phyloP scores from a whole-genome alignment of 2,888 invertebrate species.

The Apocheima hispidaria region DNA sequence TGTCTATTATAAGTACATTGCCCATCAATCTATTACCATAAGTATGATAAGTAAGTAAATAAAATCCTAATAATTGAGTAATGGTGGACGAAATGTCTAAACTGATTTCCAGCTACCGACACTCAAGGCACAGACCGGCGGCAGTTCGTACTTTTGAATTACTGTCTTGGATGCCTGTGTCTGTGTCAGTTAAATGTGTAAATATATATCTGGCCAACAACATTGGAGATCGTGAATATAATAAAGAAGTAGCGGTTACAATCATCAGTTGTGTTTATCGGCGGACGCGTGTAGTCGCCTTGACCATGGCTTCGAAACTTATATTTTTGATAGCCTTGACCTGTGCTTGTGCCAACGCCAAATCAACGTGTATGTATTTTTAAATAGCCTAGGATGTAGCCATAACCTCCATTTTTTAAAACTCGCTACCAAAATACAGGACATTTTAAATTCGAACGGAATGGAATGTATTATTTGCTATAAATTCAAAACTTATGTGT shows the following conservation, averaged over 20 bases:
- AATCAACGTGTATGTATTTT: constrained; percentile 72
- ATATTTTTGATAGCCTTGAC: constrained; percentile 66
- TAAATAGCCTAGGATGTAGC: constrained; percentile 4
- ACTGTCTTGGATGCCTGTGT: constrained; percentile 1
- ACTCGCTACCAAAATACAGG: neutral
- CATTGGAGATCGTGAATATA: constrained; percentile 67
- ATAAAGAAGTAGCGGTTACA: constrained; percentile 64
- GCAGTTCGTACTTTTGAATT: constrained; percentile 2
- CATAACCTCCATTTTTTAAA: neutral
- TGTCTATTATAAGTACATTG: too few species aligned
- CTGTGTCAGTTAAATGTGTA: neutral
- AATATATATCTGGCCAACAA: constrained; percentile 31
- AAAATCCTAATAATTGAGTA: constrained; percentile 1
- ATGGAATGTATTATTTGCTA: neutral
- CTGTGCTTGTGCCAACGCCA: constrained; percentile 67
- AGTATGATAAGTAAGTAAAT: too few species aligned
- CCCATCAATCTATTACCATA: too few species aligned
- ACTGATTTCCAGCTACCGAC: constrained; percentile 1
- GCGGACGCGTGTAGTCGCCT: constrained; percentile 68
- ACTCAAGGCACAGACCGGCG: neutral
- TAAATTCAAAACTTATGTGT: too few species aligned
- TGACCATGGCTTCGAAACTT: constrained; percentile 77
- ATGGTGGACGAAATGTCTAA: neutral
- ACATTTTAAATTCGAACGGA: constrained; percentile 7
- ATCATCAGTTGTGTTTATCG: constrained; percentile 61